Evolutionary conservation across 2,113 vertebrate species (phyloP).

Genomic region (zebrafish (Danio rerio)): GRCz12tu NC_133181.1:11131001-11131500

Average conservation of each 20-base stretch:
- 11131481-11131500: constrained; percentile 97
- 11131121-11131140: neutral
- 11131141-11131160: neutral
- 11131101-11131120: constrained; percentile 11
- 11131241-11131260: neutral
- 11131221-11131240: neutral
- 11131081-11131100: constrained; percentile 62
- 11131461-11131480: constrained; percentile 90
- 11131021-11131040: constrained; percentile 95
- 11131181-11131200: neutral
- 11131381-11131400: neutral
- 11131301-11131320: no score
- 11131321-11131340: no score
- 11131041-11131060: constrained; percentile 98
- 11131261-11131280: no score
- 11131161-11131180: neutral
- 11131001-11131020: constrained; percentile 98
- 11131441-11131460: constrained; percentile 96
- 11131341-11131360: no score
- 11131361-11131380: no score
- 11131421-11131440: constrained; percentile 90
- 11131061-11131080: constrained; percentile 96
- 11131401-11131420: constrained; percentile 88
- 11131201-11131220: neutral
- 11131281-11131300: no score